Base-by-base conservation (phyloP, 2,888 invertebrate genomes). In the Macrosoma leucophasiata region DNA sequence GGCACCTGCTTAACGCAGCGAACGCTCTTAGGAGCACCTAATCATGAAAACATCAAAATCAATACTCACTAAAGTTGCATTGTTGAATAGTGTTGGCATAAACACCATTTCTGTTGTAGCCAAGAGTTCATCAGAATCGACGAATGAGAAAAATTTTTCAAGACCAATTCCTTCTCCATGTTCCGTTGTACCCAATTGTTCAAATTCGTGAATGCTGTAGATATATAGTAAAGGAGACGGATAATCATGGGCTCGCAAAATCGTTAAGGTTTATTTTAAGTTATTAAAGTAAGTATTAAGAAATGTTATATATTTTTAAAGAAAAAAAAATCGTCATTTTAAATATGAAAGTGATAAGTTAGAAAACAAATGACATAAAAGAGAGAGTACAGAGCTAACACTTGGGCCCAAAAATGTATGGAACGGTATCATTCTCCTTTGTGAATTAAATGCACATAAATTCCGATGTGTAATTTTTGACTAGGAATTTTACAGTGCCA, bases 71-170 rank as follows among this genome's bases (percentile, higher is more conserved):
- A 50, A 41, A 14, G 28, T 26, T 3, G 41, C 36, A 11, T 29
- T 45, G 13, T 33, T 52, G 1, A 48, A 44, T 4, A 62, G 44
- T 11, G 73, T 68, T n/a, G 62, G 55, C 31, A 68, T 18, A 15
- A 58, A 44, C 7, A 67, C 56, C 26, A 68, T 41, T n/a, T 69
- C 67, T 4, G 56, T 52, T 0, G 69, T 64, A 1, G 64, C 67
- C 4, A 56, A 38, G 2, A 77, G 50, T 40, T 77, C 76, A 11
- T 76, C 74, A 0, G 54, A 34, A 8, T 65, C 65, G 3, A 65
- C 50, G 11, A 60, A 41, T 0, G 56, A 52, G 36, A 62, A 62
- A 25, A 71, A 65, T 4, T 50, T 55, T 0, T 42, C 37, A 8
- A 74, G 40, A 1, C 70, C 74, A 17, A 33, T 47, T n/a, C 36